These are phyloP conservation scores for Pinna nobilis DNA, from an alignment of 1,140 invertebrate genomes.

Conservation along the genomic window DNA sequence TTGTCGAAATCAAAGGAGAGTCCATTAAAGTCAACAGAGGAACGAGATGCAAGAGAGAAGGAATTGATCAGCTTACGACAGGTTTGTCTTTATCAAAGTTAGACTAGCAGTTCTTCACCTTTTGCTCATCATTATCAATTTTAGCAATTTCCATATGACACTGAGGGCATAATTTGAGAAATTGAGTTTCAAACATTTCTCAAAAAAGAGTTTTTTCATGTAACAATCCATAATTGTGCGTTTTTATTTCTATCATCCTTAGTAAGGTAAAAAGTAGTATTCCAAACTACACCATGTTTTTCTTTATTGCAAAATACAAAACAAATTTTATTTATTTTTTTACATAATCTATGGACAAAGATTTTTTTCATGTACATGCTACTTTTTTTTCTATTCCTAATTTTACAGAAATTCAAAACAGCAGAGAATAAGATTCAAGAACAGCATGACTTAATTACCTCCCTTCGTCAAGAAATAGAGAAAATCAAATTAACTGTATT, in stretches of 20 bases:
- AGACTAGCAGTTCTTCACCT: too few relatives aligned
- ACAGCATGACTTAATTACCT: conserved; percentile 60
- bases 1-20: conserved; percentile 49
- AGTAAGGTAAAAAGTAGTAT: too few relatives aligned
- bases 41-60: conserved; percentile 70
- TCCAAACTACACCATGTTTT: too few relatives aligned
- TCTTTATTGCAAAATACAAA: too few relatives aligned
- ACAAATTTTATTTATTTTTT: background rate
- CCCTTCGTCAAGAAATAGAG: conserved; percentile 66
- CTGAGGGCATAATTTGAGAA: too few relatives aligned
- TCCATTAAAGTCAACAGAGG: conserved; percentile 54
- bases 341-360: conserved; percentile 15
- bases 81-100: too few relatives aligned
- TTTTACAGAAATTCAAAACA: conserved; percentile 70
- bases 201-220: too few relatives aligned
- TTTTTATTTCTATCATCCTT: too few relatives aligned
- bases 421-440: conserved; percentile 69
- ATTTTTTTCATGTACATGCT: conserved; percentile 10
- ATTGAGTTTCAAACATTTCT: too few relatives aligned
- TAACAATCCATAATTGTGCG: too few relatives aligned
- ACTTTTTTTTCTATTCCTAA: background rate
- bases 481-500: conserved; percentile 56
- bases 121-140: too few relatives aligned
- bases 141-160: too few relatives aligned
- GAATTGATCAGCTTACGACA: conserved; percentile 71